Evolutionary conservation across 2,797 vertebrate genomes (phyloP).

Genomic region (Xenops minutus): DNA sequence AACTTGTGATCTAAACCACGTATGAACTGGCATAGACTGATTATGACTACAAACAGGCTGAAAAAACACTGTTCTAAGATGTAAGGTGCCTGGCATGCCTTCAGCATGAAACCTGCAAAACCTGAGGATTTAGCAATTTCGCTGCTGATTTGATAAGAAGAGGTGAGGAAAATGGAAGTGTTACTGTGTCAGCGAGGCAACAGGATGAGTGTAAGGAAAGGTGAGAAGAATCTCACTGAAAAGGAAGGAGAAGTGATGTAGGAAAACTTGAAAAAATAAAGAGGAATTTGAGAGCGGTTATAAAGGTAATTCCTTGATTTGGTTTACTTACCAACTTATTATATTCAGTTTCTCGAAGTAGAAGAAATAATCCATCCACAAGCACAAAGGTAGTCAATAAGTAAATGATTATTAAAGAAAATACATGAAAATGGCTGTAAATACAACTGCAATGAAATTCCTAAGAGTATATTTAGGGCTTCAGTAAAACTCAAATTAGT

Average conservation of each 20-base stretch:
- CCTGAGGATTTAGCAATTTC: neutral
- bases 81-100: neutral
- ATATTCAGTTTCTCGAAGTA: neutral
- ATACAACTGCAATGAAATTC: neutral
- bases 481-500: neutral
- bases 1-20: neutral
- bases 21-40: neutral
- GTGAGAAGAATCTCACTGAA: neutral
- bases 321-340: neutral
- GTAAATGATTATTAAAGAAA: neutral
- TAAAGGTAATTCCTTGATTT: neutral
- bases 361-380: neutral
- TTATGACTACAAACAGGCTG: neutral
- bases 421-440: neutral
- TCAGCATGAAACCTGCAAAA: neutral
- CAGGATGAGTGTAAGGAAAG: neutral
- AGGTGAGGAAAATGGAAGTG: neutral
- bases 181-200: neutral
- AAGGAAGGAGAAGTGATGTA: neutral
- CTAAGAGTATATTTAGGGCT: neutral
- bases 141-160: neutral
- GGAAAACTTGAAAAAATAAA: neutral
- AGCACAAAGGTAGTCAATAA: neutral
- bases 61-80: neutral
- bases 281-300: neutral